Conservation (phyloP, 2,888 invertebrate genomes). For the Heterodera filipjevi region DNA sequence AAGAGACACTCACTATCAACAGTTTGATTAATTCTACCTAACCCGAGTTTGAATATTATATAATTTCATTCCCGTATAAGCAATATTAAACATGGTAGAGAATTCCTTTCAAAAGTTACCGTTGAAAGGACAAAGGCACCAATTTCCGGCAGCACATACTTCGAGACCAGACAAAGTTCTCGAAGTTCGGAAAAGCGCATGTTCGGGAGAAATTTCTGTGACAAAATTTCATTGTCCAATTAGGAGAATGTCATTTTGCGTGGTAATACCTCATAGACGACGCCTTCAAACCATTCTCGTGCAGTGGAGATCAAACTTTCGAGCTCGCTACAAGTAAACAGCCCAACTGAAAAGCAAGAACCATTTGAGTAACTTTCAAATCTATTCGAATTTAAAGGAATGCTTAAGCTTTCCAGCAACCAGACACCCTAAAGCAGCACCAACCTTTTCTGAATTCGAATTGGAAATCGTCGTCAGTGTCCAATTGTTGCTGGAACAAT, state of each 20-base stretch:
- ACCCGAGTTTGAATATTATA: no score
- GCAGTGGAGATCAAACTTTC: constrained; percentile 35
- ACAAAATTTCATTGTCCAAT: no score
- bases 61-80: no score
- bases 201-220: no score
- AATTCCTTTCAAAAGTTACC: constrained; percentile 28
- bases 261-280: background rate
- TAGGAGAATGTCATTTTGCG: no score
- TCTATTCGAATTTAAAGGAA: no score
- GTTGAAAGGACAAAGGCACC: constrained; percentile 35
- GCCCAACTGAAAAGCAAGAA: constrained; percentile 17
- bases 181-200: background rate
- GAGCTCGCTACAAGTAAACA: constrained; percentile 35
- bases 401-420: background rate
- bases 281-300: constrained; percentile 27
- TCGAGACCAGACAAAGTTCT: constrained; percentile 37
- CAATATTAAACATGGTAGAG: no score
- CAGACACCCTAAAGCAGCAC: no score
- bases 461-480: background rate
- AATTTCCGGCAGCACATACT: constrained; percentile 44
- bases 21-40: no score
- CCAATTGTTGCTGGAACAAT: background rate
- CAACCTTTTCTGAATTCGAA: constrained; percentile 16
- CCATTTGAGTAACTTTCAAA: background rate
- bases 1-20: no score